Conservation (phyloP, 2,113 vertebrate species). For the Lamprotornis superbus region DNA sequence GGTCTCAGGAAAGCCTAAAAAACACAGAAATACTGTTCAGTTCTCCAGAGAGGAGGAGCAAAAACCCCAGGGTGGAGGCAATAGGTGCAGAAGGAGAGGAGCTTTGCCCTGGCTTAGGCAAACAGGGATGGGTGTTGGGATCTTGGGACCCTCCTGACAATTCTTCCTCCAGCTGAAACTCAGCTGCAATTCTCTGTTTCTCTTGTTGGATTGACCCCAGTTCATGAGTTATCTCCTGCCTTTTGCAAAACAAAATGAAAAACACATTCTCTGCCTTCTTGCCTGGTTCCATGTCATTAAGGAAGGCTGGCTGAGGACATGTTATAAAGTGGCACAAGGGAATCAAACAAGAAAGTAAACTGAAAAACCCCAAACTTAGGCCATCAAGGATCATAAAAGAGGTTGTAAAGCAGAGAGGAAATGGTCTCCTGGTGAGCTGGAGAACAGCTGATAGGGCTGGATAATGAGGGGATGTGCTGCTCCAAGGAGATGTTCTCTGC, state of each 20-base stretch:
- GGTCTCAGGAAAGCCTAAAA: background rate
- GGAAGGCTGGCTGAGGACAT: background rate
- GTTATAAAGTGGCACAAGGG: background rate
- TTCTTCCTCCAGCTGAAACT: background rate
- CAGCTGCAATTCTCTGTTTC: background rate
- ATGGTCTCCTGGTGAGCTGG: slow-evolving; percentile 39
- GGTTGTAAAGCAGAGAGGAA: slow-evolving; percentile 33
- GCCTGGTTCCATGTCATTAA: slow-evolving; percentile 4
- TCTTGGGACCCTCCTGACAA: background rate
- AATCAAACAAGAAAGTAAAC: slow-evolving; percentile 30
- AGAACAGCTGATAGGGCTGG: slow-evolving; percentile 25
- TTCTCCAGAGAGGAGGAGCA: background rate
- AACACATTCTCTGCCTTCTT: background rate
- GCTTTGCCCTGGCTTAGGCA: background rate
- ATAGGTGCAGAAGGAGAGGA: background rate
- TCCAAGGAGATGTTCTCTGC: slow-evolving; percentile 49
- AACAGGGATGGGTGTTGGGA: fast-evolving
- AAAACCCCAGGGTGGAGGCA: background rate
- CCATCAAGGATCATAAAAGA: slow-evolving; percentile 26
- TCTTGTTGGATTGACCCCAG: background rate
- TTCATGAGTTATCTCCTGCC: background rate
- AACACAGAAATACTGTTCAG: background rate
- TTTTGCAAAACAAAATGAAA: background rate
- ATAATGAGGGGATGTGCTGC: slow-evolving; percentile 46
- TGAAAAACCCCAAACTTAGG: background rate